Evolutionary conservation across 1,140 invertebrate genomes (phyloP), one percentile per base, ranked within the genome.

Genomic region (Laodelphax striatellus): DNA sequence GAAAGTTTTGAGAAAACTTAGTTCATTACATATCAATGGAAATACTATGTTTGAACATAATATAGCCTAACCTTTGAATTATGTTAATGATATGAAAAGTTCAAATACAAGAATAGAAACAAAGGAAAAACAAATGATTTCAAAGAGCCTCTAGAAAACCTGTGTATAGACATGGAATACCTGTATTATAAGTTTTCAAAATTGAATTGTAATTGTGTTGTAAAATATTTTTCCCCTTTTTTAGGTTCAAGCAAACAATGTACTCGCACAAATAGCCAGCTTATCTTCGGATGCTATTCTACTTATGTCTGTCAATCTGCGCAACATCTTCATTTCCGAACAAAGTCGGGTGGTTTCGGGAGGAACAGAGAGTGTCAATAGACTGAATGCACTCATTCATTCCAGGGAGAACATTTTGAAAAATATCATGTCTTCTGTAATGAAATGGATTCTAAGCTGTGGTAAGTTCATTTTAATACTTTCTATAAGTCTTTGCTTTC

Each of bases 221-320:
- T 4, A 28, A 28, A 4, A 28, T 38, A 11, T 38, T 38, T 38
- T 38, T 38, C 9, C 34, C 1, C n/a, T n/a, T n/a, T 38, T 50
- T 50, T 17, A 60, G 58, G 58, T 55, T 14, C 24, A 54, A 34
- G 52, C 52, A 24, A 19, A 52, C 50, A 60, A 34, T 52, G 52
- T 60, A 16, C 52, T 60, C 21, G 19, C 81, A 0, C 85, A 88
- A n/a, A 76, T 88, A 4, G 82, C 81, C n/a, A 82, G 81, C 6
- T 72, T 86, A 0, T 79, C 83, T 0, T 87, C 86, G 1, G 84
- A 84, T 0, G 84, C 84, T 0, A 76, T 87, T 0, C 61, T 88
- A 14, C 74, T 88, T 22, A 70, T 88, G 1, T 66, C 87, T 21
- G 82, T 86, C 10, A 84, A 86, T 66, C 66, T 89, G n/a, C 70